These are phyloP conservation scores for Scaptomyza polygonia DNA, from an alignment of 2,888 invertebrate species.

Conservation along the genomic window DNA sequence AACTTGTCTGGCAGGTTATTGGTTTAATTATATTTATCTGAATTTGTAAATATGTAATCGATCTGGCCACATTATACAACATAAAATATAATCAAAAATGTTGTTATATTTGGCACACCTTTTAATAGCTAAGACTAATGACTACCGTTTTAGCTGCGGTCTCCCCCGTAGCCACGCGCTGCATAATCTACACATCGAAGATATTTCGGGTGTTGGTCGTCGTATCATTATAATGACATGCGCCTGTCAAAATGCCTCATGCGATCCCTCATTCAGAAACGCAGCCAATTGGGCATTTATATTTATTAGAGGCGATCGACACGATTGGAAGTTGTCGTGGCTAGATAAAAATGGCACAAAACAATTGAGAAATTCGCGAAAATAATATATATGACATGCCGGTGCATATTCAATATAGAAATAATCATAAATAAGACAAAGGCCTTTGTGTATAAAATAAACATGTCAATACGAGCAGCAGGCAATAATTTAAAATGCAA, in stretches of 20 bases:
- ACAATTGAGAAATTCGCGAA: constrained; percentile 70
- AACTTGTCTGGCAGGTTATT: background rate
- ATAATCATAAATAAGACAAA: constrained; percentile 58
- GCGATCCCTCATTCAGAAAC: constrained; percentile 30
- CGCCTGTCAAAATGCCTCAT: constrained; percentile 34
- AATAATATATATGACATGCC: constrained; percentile 49
- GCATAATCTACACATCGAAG: constrained; percentile 48
- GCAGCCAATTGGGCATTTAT: constrained; percentile 52
- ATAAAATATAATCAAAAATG: background rate
- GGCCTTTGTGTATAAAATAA: constrained; percentile 68
- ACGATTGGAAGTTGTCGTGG: constrained; percentile 7
- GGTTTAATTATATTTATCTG: background rate
- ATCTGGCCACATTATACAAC: constrained; percentile 12
- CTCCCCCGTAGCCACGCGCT: constrained; percentile 32
- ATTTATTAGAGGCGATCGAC: constrained; percentile 52
- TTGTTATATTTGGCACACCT: constrained; percentile 51
- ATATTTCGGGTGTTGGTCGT: constrained; percentile 3
- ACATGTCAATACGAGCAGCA: constrained; percentile 73
- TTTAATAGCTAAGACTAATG: constrained; percentile 9
- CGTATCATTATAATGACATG: constrained; percentile 59
- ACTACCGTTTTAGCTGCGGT: constrained; percentile 15
- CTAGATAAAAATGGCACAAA: constrained; percentile 42
- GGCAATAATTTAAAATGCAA: constrained; percentile 77
- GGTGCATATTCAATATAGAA: constrained; percentile 28
- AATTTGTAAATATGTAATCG: constrained; percentile 11